These are phyloP conservation scores for Tautogolabrus adspersus DNA, from an alignment of 2,113 vertebrate genomes.

Conservation along the genomic window DNA sequence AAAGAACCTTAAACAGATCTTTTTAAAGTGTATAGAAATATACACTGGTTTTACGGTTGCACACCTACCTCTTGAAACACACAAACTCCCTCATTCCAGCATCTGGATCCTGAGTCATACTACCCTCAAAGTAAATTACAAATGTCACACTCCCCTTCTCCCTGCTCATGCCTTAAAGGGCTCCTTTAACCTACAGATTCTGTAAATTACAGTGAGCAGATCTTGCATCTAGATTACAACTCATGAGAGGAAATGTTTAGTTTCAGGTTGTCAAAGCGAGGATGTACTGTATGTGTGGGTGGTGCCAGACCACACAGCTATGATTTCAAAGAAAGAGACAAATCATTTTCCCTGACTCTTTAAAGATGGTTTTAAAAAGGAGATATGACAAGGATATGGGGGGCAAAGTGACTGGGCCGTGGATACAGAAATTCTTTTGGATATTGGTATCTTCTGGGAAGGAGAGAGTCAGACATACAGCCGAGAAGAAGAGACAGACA, in stretches of 20 bases:
- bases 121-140: conserved; percentile 50
- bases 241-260: conserved; percentile 63
- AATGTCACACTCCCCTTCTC: conserved; percentile 18
- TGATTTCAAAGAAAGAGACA: conserved; percentile 38
- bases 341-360: conserved; percentile 26
- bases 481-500: conserved; percentile 17
- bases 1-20: conserved; percentile 7
- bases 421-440: background rate
- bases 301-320: conserved; percentile 66
- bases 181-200: conserved; percentile 62
- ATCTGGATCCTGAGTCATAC: conserved; percentile 51
- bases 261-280: conserved; percentile 63
- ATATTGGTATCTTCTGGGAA: conserved; percentile 16
- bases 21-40: conserved; percentile 16
- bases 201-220: conserved; percentile 65
- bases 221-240: conserved; percentile 65
- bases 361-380: background rate
- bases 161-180: conserved; percentile 6
- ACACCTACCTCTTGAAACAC: conserved; percentile 9
- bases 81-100: conserved; percentile 12
- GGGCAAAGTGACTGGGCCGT: background rate
- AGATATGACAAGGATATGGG: conserved; percentile 8
- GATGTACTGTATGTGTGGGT: conserved; percentile 52
- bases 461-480: conserved; percentile 15
- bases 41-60: conserved; percentile 11